phyloP scores from a whole-genome alignment of 53 echinoderm and acorn worm species.

The Echinometra lucunter region DNA sequence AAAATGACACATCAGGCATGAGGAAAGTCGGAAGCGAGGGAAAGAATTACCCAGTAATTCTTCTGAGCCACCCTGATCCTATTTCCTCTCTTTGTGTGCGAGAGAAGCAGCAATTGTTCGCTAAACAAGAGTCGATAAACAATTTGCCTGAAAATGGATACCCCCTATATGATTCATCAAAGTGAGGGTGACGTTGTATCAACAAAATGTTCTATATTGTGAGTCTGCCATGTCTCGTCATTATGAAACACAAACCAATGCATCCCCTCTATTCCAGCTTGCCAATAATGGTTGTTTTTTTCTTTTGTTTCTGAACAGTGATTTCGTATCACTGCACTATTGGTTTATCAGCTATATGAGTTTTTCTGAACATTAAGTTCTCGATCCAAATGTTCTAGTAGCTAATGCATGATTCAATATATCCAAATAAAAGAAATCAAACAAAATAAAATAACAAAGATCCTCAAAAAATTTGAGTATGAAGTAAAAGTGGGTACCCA shows the following conservation, averaged over 20 bases:
- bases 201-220: not conserved
- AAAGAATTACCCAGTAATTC: slow-evolving; percentile 30
- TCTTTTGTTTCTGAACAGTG: not conserved
- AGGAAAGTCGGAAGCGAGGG: slow-evolving; percentile 46
- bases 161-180: slow-evolving; percentile 38
- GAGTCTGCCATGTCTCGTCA: not conserved
- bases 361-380: too few species aligned
- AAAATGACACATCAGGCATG: slow-evolving; percentile 38
- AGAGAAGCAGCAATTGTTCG: slow-evolving; percentile 23
- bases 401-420: too few species aligned
- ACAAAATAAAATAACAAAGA: too few species aligned
- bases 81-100: slow-evolving; percentile 38
- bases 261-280: not conserved
- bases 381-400: too few species aligned
- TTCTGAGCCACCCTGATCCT: slow-evolving; percentile 21
- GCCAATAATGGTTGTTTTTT: not conserved
- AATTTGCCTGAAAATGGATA: slow-evolving; percentile 38
- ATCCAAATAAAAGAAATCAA: too few species aligned
- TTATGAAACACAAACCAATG: slow-evolving; percentile 2
- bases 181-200: not conserved
- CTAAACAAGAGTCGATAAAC: not conserved
- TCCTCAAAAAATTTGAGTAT: too few species aligned
- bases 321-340: not conserved
- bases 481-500: too few species aligned
- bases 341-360: not conserved